A percentile compares a stretch with the other conserved stretches of the same genome.
phyloP scores from a whole-genome alignment of 2,797 vertebrate species.

The Sardinella longiceps region DNA sequence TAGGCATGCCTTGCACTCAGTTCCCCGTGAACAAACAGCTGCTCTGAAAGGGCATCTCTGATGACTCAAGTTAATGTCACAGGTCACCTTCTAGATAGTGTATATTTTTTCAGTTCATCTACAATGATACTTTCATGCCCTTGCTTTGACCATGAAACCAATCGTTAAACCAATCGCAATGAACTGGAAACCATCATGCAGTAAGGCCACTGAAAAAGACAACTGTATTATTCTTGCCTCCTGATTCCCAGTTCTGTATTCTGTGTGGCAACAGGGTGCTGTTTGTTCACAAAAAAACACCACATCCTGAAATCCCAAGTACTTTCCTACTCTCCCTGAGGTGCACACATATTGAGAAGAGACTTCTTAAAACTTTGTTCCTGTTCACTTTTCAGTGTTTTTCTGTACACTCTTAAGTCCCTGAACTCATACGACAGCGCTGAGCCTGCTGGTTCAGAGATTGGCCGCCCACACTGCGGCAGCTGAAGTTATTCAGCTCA shows the following conservation, averaged over 20 bases:
- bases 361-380: neutral
- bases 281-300: neutral
- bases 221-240: no score
- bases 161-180: neutral
- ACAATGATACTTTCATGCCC: neutral
- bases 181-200: neutral
- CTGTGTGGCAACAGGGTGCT: neutral
- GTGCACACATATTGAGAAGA: neutral
- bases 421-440: neutral
- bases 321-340: neutral
- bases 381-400: neutral
- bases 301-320: neutral
- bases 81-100: neutral
- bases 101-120: neutral
- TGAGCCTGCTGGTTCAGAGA: neutral
- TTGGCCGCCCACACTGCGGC: slow-evolving; percentile 9
- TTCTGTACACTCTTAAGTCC: neutral
- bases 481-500: slow-evolving; percentile 54
- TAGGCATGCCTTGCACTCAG: slow-evolving; percentile 2
- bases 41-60: neutral
- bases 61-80: neutral
- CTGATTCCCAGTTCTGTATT: neutral
- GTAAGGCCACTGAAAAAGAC: neutral
- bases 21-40: neutral
- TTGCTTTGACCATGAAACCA: neutral